Evolutionary conservation across 1,140 invertebrate species (phyloP).

Genomic region (Doryteuthis pealeii): DNA sequence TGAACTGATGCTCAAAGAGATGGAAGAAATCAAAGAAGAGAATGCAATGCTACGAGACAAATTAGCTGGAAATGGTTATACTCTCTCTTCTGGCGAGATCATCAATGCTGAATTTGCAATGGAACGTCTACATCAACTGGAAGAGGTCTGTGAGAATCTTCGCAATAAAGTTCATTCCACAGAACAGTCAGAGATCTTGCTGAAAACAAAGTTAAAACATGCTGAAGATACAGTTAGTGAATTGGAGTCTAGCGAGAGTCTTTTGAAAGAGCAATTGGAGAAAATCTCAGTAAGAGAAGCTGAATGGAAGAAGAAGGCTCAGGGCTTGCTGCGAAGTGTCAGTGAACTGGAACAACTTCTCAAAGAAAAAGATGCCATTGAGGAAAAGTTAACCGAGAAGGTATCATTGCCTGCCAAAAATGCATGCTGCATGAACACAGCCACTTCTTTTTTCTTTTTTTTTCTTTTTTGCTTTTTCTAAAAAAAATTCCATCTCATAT

Average conservation of each 20-base stretch:
- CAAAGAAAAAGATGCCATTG: conserved; percentile 46
- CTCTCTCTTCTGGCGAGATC: not conserved
- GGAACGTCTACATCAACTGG: conserved; percentile 26
- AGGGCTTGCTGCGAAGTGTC: conserved; percentile 38
- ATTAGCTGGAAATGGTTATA: not conserved
- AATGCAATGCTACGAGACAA: not conserved
- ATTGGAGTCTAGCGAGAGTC: conserved; percentile 42
- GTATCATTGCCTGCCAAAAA: conserved; percentile 26
- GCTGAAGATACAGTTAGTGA: conserved; percentile 49
- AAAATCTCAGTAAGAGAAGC: conserved; percentile 32
- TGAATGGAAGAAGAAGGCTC: conserved; percentile 37
- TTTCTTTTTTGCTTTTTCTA: no score
- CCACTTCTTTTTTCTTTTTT: no score
- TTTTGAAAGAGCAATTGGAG: conserved; percentile 40
- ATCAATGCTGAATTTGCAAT: not conserved
- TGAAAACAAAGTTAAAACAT: conserved; percentile 44
- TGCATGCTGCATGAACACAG: conserved; percentile 1
- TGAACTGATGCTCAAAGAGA: not conserved
- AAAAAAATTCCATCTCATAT: no score
- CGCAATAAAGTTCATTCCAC: conserved; percentile 40
- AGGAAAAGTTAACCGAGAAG: conserved; percentile 46
- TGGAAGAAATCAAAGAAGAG: conserved; percentile 8
- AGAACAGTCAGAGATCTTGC: conserved; percentile 42
- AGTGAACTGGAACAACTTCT: conserved; percentile 47
- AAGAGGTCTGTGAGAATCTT: conserved; percentile 42